Evolutionary conservation across 1,140 invertebrate genomes (phyloP).

Genomic region (Ceratoteleas bidentatus): DNA sequence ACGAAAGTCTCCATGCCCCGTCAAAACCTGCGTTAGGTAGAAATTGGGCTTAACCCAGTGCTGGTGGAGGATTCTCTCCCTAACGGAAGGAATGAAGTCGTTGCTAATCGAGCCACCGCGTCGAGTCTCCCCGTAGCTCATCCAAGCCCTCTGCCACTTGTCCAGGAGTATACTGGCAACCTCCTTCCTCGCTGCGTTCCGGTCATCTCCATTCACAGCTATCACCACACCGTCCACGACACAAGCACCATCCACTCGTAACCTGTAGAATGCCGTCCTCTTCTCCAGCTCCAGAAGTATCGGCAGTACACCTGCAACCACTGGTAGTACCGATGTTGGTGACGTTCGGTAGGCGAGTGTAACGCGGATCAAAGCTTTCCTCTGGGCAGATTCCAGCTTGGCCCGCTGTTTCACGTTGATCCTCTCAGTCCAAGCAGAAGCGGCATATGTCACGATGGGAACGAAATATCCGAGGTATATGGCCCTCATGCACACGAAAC

Average conservation of each 20-base stretch:
- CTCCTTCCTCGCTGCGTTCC: background rate
- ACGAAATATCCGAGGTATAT: slow-evolving; percentile 9
- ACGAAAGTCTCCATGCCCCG: slow-evolving; percentile 25
- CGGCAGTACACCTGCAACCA: background rate
- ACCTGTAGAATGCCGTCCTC: no score
- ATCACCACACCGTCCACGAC: no score
- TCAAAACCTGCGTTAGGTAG: slow-evolving; percentile 3
- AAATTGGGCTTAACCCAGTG: slow-evolving; percentile 14
- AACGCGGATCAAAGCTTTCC: background rate
- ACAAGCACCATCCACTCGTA: no score
- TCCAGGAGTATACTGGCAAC: background rate
- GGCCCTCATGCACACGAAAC: background rate
- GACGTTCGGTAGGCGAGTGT: background rate
- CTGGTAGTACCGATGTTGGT: background rate
- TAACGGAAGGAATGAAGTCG: slow-evolving; percentile 1
- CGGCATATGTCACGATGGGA: background rate
- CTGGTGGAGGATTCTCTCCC: background rate
- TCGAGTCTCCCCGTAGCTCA: background rate
- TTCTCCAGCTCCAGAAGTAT: background rate
- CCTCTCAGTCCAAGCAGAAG: background rate
- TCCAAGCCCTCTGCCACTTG: background rate
- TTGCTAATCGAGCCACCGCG: background rate
- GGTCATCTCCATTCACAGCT: no score
- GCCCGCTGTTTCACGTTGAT: background rate
- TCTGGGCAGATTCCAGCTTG: background rate